These are phyloP conservation scores for Papilio elwesi DNA, from an alignment of 2,888 invertebrate genomes.

Conservation along the genomic window DNA sequence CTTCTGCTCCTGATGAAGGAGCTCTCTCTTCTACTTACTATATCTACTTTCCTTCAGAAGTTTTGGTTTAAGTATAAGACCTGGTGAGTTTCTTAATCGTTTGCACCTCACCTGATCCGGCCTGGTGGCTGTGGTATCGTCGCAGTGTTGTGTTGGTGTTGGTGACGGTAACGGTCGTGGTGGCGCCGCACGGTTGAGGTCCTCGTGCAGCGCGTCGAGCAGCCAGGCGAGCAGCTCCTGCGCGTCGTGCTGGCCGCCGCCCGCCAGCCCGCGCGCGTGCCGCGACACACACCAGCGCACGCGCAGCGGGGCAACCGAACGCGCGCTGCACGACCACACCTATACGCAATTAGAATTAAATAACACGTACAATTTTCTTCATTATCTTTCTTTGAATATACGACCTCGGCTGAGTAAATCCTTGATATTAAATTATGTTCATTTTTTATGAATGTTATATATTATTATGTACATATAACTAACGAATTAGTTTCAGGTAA, in stretches of 20 bases:
- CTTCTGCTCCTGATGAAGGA: no score
- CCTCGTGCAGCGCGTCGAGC: slow-evolving; percentile 95
- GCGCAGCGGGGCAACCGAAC: slow-evolving; percentile 94
- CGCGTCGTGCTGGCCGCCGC: slow-evolving; percentile 97
- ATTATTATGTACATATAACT: no score
- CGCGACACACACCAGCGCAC: slow-evolving; percentile 93
- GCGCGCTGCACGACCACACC: slow-evolving; percentile 92
- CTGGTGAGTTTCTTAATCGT: no score
- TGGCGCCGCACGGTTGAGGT: slow-evolving; percentile 89
- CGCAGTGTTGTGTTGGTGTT: slow-evolving; percentile 30
- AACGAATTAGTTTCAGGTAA: no score
- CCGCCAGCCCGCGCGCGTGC: slow-evolving; percentile 93
- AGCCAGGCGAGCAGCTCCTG: slow-evolving; percentile 96
- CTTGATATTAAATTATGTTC: no score
- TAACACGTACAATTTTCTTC: no score
- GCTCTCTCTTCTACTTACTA: no score
- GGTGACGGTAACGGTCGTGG: slow-evolving; percentile 70
- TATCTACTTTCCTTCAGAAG: no score
- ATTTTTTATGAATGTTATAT: no score
- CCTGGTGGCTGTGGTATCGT: slow-evolving; percentile 83
- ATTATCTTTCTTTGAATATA: no score
- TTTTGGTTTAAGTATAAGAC: no score
- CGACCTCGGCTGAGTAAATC: no score
- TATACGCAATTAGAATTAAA: slow-evolving; percentile 45
- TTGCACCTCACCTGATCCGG: slow-evolving; percentile 89